Evolutionary conservation across 2,113 vertebrate species (phyloP).

Genomic region (Neolamprologus devosi): DNA sequence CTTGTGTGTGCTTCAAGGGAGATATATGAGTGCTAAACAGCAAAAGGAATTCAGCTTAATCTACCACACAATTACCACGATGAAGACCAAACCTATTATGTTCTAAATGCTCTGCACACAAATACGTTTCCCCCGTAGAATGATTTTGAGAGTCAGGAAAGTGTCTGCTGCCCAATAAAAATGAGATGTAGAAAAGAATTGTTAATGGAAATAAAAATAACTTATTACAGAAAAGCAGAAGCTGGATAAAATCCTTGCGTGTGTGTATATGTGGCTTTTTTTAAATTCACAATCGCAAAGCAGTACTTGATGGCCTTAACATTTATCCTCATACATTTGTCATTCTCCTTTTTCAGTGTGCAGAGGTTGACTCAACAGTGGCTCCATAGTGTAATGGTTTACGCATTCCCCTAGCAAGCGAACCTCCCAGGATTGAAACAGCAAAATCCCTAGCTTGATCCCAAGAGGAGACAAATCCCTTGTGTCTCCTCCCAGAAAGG

Average conservation of each 20-base stretch:
- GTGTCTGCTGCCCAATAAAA: background rate
- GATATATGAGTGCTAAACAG: background rate
- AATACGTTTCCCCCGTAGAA: background rate
- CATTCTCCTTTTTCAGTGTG: background rate
- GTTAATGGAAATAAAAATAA: background rate
- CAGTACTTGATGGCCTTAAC: background rate
- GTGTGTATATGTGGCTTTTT: background rate
- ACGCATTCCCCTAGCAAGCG: background rate
- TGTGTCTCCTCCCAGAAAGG: background rate
- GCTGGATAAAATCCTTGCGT: background rate
- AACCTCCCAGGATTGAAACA: background rate
- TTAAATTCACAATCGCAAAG: background rate
- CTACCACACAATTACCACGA: conserved; percentile 7
- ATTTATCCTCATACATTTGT: background rate
- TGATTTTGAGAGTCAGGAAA: background rate
- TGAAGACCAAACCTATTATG: conserved; percentile 26
- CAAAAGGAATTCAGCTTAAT: conserved; percentile 27
- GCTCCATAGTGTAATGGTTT: background rate
- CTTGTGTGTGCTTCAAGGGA: conserved; percentile 3
- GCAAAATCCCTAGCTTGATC: background rate
- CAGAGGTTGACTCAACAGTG: background rate
- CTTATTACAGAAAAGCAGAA: background rate
- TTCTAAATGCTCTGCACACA: conserved; percentile 9
- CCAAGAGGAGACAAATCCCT: background rate
- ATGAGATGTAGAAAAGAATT: background rate